phyloP scores from a whole-genome alignment of 2,113 vertebrate genomes.

The Corvus moneduloides region DNA sequence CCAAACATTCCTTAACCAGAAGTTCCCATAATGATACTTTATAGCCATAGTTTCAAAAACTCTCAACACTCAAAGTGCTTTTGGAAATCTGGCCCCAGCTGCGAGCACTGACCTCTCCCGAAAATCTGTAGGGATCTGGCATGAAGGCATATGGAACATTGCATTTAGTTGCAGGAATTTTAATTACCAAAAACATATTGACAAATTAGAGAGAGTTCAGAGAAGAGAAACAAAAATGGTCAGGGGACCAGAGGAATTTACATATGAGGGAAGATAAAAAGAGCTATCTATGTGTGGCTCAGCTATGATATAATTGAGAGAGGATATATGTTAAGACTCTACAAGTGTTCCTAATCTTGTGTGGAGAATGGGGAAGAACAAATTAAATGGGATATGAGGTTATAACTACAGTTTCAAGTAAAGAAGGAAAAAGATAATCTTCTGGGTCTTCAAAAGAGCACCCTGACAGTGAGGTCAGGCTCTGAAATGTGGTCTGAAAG shows the following conservation, averaged over 20 bases:
- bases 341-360: conserved; percentile 20
- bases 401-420: neutral
- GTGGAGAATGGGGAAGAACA: neutral
- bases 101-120: conserved; percentile 13
- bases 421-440: neutral
- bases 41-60: neutral
- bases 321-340: neutral
- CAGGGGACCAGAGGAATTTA: conserved; percentile 51
- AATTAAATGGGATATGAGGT: neutral
- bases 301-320: conserved; percentile 29
- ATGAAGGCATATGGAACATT: neutral
- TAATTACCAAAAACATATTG: conserved; percentile 65
- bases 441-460: neutral
- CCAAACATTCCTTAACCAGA: neutral
- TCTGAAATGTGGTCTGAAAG: neutral
- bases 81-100: conserved; percentile 34
- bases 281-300: neutral
- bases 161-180: neutral
- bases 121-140: conserved; percentile 1
- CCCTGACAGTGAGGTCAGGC: neutral
- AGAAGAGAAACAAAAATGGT: conserved; percentile 53
- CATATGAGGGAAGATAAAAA: conserved; percentile 46
- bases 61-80: neutral
- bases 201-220: conserved; percentile 58
- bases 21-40: neutral